Evolutionary conservation across 2,797 vertebrate genomes (phyloP).

Genomic region (Danio albolineatus): DNA sequence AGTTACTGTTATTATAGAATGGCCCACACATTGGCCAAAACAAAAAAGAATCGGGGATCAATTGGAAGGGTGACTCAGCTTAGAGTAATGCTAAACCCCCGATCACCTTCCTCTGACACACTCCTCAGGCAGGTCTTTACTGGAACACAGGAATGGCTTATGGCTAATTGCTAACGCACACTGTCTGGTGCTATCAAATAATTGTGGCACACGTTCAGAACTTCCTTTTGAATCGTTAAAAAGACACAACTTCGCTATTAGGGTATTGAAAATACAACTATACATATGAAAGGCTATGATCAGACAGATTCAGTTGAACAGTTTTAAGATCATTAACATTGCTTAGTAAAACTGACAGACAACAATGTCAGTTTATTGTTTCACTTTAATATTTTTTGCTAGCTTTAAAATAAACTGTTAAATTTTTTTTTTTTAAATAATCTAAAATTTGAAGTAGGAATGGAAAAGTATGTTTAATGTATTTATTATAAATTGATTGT

Average conservation of each 20-base stretch:
- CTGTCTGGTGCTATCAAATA: constrained; percentile 63
- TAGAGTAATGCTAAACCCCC: constrained; percentile 69
- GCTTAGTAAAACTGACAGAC: not conserved
- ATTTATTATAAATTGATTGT: too few relatives aligned
- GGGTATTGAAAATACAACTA: not conserved
- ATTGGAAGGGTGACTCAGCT: constrained; percentile 68
- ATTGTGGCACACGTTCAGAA: not conserved
- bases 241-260: not conserved
- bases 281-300: not conserved
- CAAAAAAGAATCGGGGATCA: constrained; percentile 55
- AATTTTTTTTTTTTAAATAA: too few relatives aligned
- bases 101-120: constrained; percentile 65
- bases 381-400: not conserved
- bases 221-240: not conserved
- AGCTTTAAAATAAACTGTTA: too few relatives aligned
- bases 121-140: constrained; percentile 44
- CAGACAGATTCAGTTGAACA: not conserved
- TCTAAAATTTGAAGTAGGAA: too few relatives aligned
- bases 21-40: constrained; percentile 25
- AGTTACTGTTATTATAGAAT: constrained; percentile 32
- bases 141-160: constrained; percentile 49
- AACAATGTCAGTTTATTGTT: not conserved
- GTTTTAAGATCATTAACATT: not conserved
- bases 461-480: too few relatives aligned
- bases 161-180: constrained; percentile 48